phyloP scores from a whole-genome alignment of 2,888 invertebrate genomes.

The Drosophila nigricruria region DNA sequence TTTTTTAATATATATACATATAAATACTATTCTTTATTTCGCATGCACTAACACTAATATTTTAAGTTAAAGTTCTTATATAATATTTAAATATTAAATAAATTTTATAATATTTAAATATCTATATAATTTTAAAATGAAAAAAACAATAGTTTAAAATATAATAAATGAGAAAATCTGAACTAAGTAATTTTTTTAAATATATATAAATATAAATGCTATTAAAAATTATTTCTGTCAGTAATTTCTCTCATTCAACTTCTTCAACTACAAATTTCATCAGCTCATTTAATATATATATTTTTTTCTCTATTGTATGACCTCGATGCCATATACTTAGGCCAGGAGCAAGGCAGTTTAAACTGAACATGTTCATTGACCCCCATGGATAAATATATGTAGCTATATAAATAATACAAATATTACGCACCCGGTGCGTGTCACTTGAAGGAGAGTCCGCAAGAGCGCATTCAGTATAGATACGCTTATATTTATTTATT shows the following conservation, averaged over 20 bases:
- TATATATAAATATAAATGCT: not conserved
- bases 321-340: not conserved
- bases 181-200: too few species aligned
- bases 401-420: constrained; percentile 12
- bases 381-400: constrained; percentile 3
- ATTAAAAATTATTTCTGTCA: not conserved
- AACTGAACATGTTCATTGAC: constrained; percentile 14
- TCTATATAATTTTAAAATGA: too few species aligned
- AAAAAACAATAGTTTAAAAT: too few species aligned
- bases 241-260: not conserved
- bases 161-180: too few species aligned
- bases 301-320: not conserved
- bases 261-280: not conserved
- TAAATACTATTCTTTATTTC: too few species aligned
- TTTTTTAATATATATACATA: too few species aligned
- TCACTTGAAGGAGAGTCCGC: constrained; percentile 23
- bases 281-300: not conserved
- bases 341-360: constrained; percentile 2
- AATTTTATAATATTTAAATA: too few species aligned
- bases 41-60: too few species aligned
- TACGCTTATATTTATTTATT: not conserved
- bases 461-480: not conserved
- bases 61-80: too few species aligned
- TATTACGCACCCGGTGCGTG: constrained; percentile 41
- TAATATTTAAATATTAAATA: too few species aligned